Evolutionary conservation across 1,140 invertebrate genomes (phyloP).

Genomic region (Zaprionus capensis): DNA sequence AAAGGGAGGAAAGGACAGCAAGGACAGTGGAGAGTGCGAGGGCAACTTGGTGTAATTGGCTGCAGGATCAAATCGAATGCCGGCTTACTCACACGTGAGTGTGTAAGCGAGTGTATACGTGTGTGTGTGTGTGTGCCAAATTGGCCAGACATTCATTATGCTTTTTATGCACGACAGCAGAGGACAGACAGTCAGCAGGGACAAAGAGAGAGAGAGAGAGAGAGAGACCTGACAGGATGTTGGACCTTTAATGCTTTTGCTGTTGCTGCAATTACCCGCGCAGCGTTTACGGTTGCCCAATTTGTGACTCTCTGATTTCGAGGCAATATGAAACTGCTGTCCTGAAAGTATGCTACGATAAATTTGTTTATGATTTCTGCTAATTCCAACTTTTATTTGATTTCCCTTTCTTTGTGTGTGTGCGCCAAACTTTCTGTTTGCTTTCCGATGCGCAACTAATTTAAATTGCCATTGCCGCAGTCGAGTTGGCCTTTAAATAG

Average conservation of each 20-base stretch:
- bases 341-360: slow-evolving; percentile 21
- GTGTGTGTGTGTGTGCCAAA: slow-evolving; percentile 14
- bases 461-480: slow-evolving; percentile 26
- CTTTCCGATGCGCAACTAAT: slow-evolving; percentile 22
- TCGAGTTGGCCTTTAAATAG: slow-evolving; percentile 4
- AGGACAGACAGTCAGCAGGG: not conserved
- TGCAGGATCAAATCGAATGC: slow-evolving; percentile 34
- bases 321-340: not conserved
- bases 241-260: slow-evolving; percentile 35
- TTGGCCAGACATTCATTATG: slow-evolving; percentile 41
- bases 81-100: not conserved
- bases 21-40: slow-evolving; percentile 12
- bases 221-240: not conserved
- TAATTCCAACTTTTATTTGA: slow-evolving; percentile 29
- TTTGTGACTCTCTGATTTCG: slow-evolving; percentile 18
- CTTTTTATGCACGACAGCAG: slow-evolving; percentile 39
- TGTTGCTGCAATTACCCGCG: slow-evolving; percentile 27
- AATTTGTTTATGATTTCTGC: slow-evolving; percentile 39
- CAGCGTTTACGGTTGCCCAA: slow-evolving; percentile 15
- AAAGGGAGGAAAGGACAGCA: slow-evolving; percentile 4
- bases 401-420: not conserved
- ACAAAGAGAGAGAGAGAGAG: too few species aligned
- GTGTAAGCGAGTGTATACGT: not conserved
- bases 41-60: slow-evolving; percentile 34
- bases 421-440: not conserved